Evolutionary conservation across 2,113 vertebrate genomes (phyloP), one percentile per base, ranked within the genome.

Genomic region (Anarhynchus alexandrinus): DNA sequence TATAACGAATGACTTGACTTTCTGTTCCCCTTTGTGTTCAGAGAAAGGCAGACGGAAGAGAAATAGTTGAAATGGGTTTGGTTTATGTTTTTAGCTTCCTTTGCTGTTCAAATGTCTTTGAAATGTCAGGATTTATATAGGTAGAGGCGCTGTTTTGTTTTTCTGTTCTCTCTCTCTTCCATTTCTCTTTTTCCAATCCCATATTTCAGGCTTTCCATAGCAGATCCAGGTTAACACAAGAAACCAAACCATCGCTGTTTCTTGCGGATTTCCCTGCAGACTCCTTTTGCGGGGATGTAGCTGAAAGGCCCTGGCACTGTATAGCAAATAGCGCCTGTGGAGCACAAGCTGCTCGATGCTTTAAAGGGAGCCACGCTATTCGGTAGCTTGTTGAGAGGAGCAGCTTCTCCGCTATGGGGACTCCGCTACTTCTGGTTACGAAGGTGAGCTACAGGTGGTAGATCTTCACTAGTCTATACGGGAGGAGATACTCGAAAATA

Each of bases 401-500:
- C 59, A 57, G 7, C 51, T 79, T 65, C 34, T 57, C 11, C 4
- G 3, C 36, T 18, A 1, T 5, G 42, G 32, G 26, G 5, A 14
- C 26, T 27, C 22, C 4, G 52, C 34, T 12, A 4, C 42, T 66
- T 21, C 17, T 69, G 49, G 15, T 36, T 47, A 25, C 43, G 25
- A 40, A 72, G 70, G 54, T 1, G 6, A 82, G 32, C 12, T 57
- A 10, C 77, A 40, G 49, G 16, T 40, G 38, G 19, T 29, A 27
- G 38, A 27, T n/a, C 54, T 55, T 69, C 34, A 5, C 27, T n/a
- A 8, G 45, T 4, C 7, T 18, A 1, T 6, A 1, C 2, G 22
- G 69, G 36, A 62, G 64, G 12, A 85, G 30, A 57, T 11, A 2
- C 9, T 17, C 4, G 12, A 43, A 72, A 67, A 34, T 52, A 20